phyloP scores from a whole-genome alignment of 2,797 vertebrate species.

The Eupleurogrammus muticus region DNA sequence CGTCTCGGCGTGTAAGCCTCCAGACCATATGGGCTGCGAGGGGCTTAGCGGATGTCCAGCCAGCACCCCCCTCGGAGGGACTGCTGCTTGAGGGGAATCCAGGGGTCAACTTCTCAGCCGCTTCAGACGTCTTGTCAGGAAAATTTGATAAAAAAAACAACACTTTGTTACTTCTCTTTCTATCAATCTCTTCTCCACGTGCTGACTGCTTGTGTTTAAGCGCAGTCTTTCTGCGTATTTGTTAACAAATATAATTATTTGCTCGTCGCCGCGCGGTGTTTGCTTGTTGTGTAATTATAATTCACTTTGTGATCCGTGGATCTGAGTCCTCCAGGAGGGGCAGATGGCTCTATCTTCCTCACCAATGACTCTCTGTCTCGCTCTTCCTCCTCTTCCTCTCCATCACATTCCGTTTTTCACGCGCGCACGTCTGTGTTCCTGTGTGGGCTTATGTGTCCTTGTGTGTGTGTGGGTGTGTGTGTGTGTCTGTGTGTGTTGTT shows the following conservation, averaged over 20 bases:
- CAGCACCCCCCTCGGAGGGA: slow-evolving; percentile 35
- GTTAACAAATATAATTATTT: slow-evolving; percentile 20
- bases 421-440: slow-evolving; percentile 16
- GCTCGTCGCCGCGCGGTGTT: slow-evolving; percentile 7
- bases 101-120: slow-evolving; percentile 46
- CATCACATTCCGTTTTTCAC: slow-evolving; percentile 1
- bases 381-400: slow-evolving; percentile 46
- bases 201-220: slow-evolving; percentile 1
- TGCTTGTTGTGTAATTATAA: slow-evolving; percentile 45
- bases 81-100: slow-evolving; percentile 56
- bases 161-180: neutral
- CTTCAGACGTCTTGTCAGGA: slow-evolving; percentile 55
- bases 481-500: slow-evolving; percentile 58
- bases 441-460: slow-evolving; percentile 47
- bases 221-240: slow-evolving; percentile 21
- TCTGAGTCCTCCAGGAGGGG: slow-evolving; percentile 41
- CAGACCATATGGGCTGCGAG: slow-evolving; percentile 77
- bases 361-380: slow-evolving; percentile 48
- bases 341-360: slow-evolving; percentile 65
- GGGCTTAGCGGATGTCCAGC: slow-evolving; percentile 71
- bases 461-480: slow-evolving; percentile 46
- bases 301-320: slow-evolving; percentile 54
- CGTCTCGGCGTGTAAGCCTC: slow-evolving; percentile 61
- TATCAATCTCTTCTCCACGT: accelerated
- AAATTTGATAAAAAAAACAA: slow-evolving; percentile 20